Evolutionary conservation across 2,888 invertebrate genomes (phyloP).

Genomic region (Eupeodes luniger): DNA sequence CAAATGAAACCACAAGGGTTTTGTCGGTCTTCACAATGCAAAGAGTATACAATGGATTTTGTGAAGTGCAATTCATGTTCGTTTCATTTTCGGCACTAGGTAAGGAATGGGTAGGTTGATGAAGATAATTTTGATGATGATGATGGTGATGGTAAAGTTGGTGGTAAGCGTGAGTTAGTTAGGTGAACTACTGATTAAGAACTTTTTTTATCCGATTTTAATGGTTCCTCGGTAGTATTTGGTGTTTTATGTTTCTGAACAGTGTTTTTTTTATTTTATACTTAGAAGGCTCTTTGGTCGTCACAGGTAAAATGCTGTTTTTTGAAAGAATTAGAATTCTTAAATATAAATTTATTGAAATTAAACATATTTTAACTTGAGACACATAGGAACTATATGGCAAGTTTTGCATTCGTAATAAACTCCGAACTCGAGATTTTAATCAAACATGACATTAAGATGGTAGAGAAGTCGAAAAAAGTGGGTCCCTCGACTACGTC

Average conservation of each 20-base stretch:
- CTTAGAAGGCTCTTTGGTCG: background rate
- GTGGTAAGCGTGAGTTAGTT: background rate
- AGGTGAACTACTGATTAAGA: conserved; percentile 63
- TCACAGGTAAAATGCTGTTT: no score
- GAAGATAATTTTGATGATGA: background rate
- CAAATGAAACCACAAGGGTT: conserved; percentile 10
- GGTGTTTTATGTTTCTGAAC: conserved; percentile 19
- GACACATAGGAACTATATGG: no score
- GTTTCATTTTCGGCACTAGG: conserved; percentile 58
- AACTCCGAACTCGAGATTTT: no score
- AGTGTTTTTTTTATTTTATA: background rate
- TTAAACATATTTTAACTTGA: no score
- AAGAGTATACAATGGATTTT: conserved; percentile 57
- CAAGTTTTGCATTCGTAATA: no score
- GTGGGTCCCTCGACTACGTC: no score
- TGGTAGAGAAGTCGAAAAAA: no score
- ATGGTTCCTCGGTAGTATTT: conserved; percentile 60
- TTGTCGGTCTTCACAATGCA: conserved; percentile 14
- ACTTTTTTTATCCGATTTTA: conserved; percentile 66
- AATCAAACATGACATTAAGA: no score
- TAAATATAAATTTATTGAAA: no score
- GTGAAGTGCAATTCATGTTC: conserved; percentile 68
- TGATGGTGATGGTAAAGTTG: conserved; percentile 20
- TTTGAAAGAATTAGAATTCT: no score
- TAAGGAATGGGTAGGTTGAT: no score